A percentile compares a stretch with the other conserved stretches of the same genome.
These are phyloP conservation scores for Tonatia bakeri DNA, from an alignment of 2,113 vertebrate genomes.

Conservation along the genomic window DNA sequence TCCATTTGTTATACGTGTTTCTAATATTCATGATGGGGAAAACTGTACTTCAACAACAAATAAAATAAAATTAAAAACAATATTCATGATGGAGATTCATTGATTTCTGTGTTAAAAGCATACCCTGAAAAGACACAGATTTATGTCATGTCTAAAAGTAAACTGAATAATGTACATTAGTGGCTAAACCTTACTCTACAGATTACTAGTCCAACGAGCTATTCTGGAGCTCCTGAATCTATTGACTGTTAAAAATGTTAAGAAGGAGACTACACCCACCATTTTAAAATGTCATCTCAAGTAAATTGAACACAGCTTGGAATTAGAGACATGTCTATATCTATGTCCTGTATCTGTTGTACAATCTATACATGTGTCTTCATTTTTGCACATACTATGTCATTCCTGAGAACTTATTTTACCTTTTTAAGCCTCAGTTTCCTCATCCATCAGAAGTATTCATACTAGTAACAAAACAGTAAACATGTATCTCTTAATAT, in stretches of 20 bases:
- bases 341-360: not conserved
- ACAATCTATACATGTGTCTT: not conserved
- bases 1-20: not conserved
- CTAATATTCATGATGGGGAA: not conserved
- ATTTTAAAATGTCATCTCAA: not conserved
- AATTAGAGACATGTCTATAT: not conserved
- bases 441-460: not conserved
- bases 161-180: not conserved
- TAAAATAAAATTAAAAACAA: not conserved
- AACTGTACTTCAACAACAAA: too few species aligned
- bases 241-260: not conserved
- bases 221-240: not conserved
- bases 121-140: not conserved
- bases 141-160: not conserved
- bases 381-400: not conserved
- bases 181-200: not conserved
- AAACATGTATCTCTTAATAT: not conserved
- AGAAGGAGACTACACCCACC: accelerated
- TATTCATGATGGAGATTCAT: not conserved
- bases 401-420: not conserved
- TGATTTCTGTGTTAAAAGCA: not conserved
- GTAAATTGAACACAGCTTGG: not conserved
- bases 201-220: not conserved
- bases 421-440: not conserved
- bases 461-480: not conserved